Conservation (phyloP, 2,888 invertebrate species). For the Branchinecta sandiegonensis region DNA sequence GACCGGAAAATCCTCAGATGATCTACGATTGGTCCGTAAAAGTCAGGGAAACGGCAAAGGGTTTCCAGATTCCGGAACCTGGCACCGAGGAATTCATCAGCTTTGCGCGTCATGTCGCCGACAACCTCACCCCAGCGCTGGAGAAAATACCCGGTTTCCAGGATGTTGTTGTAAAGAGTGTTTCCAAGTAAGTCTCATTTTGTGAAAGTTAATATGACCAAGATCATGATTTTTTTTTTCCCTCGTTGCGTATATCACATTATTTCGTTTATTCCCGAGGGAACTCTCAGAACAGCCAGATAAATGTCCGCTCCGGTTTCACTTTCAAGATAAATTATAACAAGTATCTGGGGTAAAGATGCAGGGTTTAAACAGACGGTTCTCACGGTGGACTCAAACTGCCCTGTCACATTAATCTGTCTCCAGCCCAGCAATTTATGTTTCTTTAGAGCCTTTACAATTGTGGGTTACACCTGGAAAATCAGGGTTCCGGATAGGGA, state of each 20-base stretch:
- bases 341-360: no score
- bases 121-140: slow-evolving; percentile 47
- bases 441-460: no score
- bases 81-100: slow-evolving; percentile 58
- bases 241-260: neutral
- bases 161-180: slow-evolving; percentile 45
- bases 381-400: no score
- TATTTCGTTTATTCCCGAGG: neutral
- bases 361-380: no score
- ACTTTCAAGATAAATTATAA: no score
- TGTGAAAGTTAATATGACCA: neutral
- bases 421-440: no score
- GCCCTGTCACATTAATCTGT: no score
- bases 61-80: slow-evolving; percentile 54
- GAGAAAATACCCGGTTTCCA: slow-evolving; percentile 54
- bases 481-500: no score
- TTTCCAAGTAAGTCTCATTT: slow-evolving; percentile 21
- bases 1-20: slow-evolving; percentile 48
- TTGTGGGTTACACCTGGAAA: no score
- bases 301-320: no score
- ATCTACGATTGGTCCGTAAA: slow-evolving; percentile 57
- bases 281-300: no score
- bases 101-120: slow-evolving; percentile 49
- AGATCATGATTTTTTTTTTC: neutral
- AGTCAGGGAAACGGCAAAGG: slow-evolving; percentile 58